A percentile compares a stretch with the other conserved stretches of the same genome.
Evolutionary conservation across 2,113 vertebrate genomes (phyloP).

Genomic region (Protobothrops flavoviridis): DNA sequence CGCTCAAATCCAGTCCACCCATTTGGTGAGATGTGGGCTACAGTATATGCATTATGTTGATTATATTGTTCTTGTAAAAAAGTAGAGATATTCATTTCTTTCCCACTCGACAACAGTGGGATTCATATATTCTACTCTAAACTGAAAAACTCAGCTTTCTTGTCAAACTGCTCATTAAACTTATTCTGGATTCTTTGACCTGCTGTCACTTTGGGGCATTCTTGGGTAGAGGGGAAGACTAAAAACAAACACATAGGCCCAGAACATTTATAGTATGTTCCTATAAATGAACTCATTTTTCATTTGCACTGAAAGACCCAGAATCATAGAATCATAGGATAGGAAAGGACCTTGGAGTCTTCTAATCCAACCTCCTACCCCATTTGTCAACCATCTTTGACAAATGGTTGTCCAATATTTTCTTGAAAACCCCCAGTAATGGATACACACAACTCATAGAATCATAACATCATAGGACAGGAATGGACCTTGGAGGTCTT

Average conservation of each 20-base stretch:
- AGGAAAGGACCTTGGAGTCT: too few species aligned
- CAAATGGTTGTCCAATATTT: too few species aligned
- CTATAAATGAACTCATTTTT: constrained; percentile 40
- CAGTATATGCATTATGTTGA: neutral
- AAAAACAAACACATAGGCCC: constrained; percentile 9
- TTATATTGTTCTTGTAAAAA: constrained; percentile 36
- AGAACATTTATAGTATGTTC: neutral
- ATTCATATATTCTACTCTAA: constrained; percentile 25
- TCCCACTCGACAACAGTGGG: constrained; percentile 42
- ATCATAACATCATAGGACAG: too few species aligned
- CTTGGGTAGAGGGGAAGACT: neutral
- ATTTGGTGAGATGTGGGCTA: neutral
- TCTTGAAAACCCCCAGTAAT: too few species aligned
- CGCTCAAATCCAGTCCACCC: neutral
- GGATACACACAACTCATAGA: too few species aligned
- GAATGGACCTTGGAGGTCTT: neutral
- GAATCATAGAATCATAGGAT: too few species aligned
- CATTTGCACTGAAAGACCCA: constrained; percentile 15
- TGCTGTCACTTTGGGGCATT: neutral
- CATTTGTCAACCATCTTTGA: too few species aligned
- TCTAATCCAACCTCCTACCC: too few species aligned
- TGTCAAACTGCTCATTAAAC: constrained; percentile 55
- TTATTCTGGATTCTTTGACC: constrained; percentile 37
- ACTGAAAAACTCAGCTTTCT: constrained; percentile 47
- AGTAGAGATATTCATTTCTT: constrained; percentile 50